These are phyloP conservation scores for Clarias gariepinus DNA, from an alignment of 2,113 vertebrate genomes.

Conservation along the genomic window DNA sequence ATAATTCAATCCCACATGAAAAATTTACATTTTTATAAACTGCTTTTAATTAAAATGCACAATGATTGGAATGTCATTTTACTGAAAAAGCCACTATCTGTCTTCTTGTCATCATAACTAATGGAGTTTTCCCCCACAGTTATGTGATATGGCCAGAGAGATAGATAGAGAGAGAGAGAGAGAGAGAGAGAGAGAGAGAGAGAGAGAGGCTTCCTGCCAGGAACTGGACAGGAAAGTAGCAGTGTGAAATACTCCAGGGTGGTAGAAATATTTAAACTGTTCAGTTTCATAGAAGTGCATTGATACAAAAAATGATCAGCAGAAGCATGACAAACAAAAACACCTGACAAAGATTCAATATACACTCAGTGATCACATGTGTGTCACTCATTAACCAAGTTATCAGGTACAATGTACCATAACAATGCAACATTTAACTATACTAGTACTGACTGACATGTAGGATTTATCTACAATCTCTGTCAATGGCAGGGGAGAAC, in stretches of 20 bases:
- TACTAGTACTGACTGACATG: neutral
- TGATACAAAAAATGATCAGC: neutral
- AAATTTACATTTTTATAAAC: slow-evolving; percentile 67
- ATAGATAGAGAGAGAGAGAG: neutral
- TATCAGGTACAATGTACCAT: neutral
- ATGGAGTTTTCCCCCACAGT: slow-evolving; percentile 58
- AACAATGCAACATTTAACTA: neutral
- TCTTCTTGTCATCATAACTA: slow-evolving; percentile 71
- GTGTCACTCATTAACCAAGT: slow-evolving; percentile 3
- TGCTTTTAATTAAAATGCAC: slow-evolving; percentile 73
- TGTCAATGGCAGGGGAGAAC: neutral
- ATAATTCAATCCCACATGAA: slow-evolving; percentile 61
- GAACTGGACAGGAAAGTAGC: slow-evolving; percentile 65
- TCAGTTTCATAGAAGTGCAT: slow-evolving; percentile 1
- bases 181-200: neutral
- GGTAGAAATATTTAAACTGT: slow-evolving; percentile 36
- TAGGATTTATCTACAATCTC: neutral
- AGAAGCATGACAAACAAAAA: neutral
- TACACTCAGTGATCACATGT: too few relatives aligned
- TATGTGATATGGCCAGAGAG: neutral
- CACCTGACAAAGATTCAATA: neutral
- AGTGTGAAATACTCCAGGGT: slow-evolving; percentile 40
- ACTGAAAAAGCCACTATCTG: slow-evolving; percentile 70
- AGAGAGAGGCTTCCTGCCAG: neutral
- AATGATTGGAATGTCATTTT: slow-evolving; percentile 75